Percentiles rank a stretch among this genome's conserved stretches.
phyloP scores from a whole-genome alignment of 2,113 vertebrate genomes.

The Siniperca chuatsi region DNA sequence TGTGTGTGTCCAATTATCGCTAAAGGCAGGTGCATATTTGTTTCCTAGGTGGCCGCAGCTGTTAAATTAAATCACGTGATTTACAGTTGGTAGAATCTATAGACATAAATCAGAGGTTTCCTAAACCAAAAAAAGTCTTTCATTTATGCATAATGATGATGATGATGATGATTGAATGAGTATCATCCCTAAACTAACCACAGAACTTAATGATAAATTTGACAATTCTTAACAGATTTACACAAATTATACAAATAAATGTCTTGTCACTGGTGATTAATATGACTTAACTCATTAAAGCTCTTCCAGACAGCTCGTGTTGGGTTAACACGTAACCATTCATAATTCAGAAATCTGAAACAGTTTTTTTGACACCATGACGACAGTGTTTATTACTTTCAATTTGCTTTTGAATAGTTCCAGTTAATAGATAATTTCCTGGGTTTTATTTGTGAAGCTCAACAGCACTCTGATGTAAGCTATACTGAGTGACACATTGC shows the following conservation, averaged over 20 bases:
- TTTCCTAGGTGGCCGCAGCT: not conserved
- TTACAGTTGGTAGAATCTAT: no score
- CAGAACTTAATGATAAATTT: not conserved
- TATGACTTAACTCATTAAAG: not conserved
- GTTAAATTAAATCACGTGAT: not conserved
- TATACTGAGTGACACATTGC: not conserved
- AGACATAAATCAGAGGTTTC: not conserved
- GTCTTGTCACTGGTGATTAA: not conserved
- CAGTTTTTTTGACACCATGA: not conserved
- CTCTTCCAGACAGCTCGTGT: not conserved
- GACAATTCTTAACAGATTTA: not conserved
- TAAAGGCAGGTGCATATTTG: not conserved
- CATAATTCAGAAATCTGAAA: not conserved
- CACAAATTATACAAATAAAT: not conserved
- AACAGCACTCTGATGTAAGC: not conserved
- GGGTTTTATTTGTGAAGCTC: not conserved
- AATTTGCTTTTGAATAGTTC: not conserved
- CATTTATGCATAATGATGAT: not conserved
- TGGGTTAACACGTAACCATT: not conserved
- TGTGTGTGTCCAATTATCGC: not conserved
- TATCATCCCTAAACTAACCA: not conserved
- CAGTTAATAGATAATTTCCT: not conserved
- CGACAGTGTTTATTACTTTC: not conserved
- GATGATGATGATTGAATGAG: not conserved
- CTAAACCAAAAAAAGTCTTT: not conserved